Evolutionary conservation across 2,888 invertebrate genomes (phyloP).

Genomic region (Temnothorax ravouxi): DNA sequence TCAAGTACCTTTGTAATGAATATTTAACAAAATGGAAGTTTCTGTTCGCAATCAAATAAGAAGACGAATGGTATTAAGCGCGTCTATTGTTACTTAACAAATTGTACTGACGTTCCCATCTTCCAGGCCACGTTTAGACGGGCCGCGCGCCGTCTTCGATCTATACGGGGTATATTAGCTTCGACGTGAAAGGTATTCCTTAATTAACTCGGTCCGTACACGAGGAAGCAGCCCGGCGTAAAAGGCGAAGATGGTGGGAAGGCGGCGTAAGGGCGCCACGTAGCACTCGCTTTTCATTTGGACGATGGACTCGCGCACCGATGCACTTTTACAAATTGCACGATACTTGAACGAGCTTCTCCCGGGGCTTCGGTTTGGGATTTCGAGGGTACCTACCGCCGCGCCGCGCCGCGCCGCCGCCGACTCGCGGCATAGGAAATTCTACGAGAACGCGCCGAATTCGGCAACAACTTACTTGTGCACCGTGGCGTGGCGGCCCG

Average conservation of each 20-base stretch:
- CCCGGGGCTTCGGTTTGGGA: constrained; percentile 56
- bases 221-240: constrained; percentile 34
- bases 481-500: constrained; percentile 43
- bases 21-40: not conserved
- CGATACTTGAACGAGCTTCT: constrained; percentile 54
- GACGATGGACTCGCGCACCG: constrained; percentile 61
- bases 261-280: constrained; percentile 25
- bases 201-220: constrained; percentile 74
- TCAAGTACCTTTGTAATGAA: not conserved
- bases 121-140: not conserved
- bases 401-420: not conserved
- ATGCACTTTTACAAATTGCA: constrained; percentile 80
- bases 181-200: constrained; percentile 76
- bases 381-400: constrained; percentile 54
- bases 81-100: constrained; percentile 48
- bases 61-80: constrained; percentile 5
- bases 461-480: constrained; percentile 57
- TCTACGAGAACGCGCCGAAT: constrained; percentile 43
- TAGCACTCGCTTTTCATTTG: constrained; percentile 63
- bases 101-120: constrained; percentile 54
- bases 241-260: constrained; percentile 47
- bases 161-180: constrained; percentile 70
- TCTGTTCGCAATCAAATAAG: not conserved
- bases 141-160: constrained; percentile 39
- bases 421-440: constrained; percentile 38